A percentile compares a stretch with the other conserved stretches of the same genome.
These are phyloP conservation scores for Pogoniulus pusillus DNA, from an alignment of 2,797 vertebrate species.

Conservation along the genomic window DNA sequence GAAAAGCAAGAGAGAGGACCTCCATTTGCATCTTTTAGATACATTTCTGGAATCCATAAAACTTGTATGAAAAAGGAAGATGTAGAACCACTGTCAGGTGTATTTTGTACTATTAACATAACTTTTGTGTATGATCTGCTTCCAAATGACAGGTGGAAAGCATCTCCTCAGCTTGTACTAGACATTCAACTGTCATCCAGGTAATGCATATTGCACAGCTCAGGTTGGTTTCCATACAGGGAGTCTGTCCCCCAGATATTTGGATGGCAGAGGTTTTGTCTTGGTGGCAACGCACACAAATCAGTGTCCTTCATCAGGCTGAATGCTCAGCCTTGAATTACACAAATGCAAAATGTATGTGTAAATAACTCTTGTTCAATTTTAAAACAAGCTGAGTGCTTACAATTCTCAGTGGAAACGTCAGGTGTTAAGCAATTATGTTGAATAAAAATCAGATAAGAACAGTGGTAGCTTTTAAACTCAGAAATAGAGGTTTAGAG, in stretches of 20 bases:
- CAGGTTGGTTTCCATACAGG: rapidly evolving
- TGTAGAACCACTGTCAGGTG: neutral
- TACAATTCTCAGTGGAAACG: neutral
- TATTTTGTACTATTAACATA: neutral
- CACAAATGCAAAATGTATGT: neutral
- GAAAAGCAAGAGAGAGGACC: neutral
- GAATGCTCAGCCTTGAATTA: neutral
- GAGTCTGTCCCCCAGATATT: neutral
- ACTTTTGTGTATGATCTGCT: neutral
- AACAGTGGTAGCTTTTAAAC: neutral
- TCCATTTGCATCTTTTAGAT: neutral
- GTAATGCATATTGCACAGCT: neutral
- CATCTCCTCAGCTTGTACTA: neutral
- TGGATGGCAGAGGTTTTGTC: rapidly evolving
- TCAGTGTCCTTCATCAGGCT: neutral
- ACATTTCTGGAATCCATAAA: neutral
- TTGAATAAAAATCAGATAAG: neutral
- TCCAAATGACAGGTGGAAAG: neutral
- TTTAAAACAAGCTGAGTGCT: neutral
- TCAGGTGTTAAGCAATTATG: neutral
- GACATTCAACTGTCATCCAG: neutral
- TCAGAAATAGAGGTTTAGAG: neutral
- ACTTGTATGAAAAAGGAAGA: neutral
- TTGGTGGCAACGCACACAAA: neutral
- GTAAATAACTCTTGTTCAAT: neutral